Percentiles rank a stretch among this genome's conserved stretches.
phyloP scores from a whole-genome alignment of 2,797 vertebrate species.

The Anguilla anguilla region DNA sequence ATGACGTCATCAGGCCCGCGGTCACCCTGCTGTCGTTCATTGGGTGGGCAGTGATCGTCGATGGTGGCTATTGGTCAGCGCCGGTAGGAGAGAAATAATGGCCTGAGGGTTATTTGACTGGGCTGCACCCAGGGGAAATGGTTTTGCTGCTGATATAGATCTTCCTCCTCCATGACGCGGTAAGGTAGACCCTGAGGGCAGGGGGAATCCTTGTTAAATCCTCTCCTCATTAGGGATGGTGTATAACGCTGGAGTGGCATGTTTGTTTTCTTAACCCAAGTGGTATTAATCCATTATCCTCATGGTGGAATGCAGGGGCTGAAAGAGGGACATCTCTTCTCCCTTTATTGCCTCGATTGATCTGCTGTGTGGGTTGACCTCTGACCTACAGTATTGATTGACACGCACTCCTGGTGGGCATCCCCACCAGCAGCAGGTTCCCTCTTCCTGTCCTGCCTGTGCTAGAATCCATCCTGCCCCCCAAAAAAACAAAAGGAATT shows the following conservation, averaged over 20 bases:
- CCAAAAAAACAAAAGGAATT: not conserved
- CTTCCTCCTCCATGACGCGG: not conserved
- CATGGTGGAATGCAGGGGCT: slow-evolving; percentile 34
- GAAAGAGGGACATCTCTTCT: slow-evolving; percentile 33
- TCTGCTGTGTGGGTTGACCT: slow-evolving; percentile 2
- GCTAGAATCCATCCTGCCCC: too few species aligned
- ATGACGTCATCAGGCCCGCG: not conserved
- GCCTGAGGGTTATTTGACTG: not conserved
- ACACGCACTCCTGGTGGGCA: not conserved
- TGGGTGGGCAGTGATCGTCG: not conserved
- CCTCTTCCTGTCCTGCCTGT: not conserved
- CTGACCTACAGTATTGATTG: not conserved
- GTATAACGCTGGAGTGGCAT: slow-evolving; percentile 22
- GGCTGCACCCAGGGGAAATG: slow-evolving; percentile 44
- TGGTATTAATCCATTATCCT: slow-evolving; percentile 24
- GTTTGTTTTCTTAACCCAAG: slow-evolving; percentile 39
- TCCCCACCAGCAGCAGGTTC: not conserved
- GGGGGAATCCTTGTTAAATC: slow-evolving; percentile 50
- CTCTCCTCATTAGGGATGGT: slow-evolving; percentile 47
- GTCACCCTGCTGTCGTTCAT: too few species aligned
- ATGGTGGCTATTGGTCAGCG: not conserved
- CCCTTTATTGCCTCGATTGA: slow-evolving; percentile 23
- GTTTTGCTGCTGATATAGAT: slow-evolving; percentile 43
- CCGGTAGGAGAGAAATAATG: not conserved
- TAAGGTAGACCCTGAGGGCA: slow-evolving; percentile 20